Base-by-base conservation (phyloP, 2,113 vertebrate species). In the Mus pahari region DNA sequence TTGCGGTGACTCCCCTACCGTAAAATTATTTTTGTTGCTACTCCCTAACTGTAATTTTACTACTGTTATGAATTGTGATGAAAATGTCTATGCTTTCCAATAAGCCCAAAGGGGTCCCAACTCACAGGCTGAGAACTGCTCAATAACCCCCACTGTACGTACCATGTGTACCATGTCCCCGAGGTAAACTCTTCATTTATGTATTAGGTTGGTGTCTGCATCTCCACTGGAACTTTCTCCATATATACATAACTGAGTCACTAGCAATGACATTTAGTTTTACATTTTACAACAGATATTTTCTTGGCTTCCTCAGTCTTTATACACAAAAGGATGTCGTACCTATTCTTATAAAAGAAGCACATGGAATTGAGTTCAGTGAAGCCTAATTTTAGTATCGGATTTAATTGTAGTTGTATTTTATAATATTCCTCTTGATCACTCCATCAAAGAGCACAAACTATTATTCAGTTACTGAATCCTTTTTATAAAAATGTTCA, bases 341-440 rank as follows among this genome's bases (percentile, higher is more conserved):
- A 84, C 10, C 19, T 48, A 84, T 78, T 71, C 31, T 88, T 26
- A 33, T 33, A 4, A 91, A 19, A 45, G 20, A 71, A 78, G 28
- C 42, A 88, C 19, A 53, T 20, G 83, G 13, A 7, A 24, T 1
- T 48, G 36, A 86, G 24, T 42, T 13, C 79, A n/a, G 22, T 31
- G 39, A 70, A 22, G 24, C 20, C 73, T 31, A 86, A 89, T 68
- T 88, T 78, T 78, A 79, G 55, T 20, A 53, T 62, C 36, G 55
- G 16, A 83, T 81, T 73, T 84, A 84, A 84, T 73, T 91, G 91
- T 73, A 60, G 16, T 91, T 14, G 74, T 62, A 84, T 42, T 50
- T 95, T 86, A 53, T 70, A 77, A 50, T 71, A 70, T 94, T 82
- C 31, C n/a, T 71, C 53, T 50, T 94, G 45, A 66, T 53, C 11